Base-by-base conservation (phyloP, 2,113 vertebrate genomes). In the Telmatochromis brichardi region DNA sequence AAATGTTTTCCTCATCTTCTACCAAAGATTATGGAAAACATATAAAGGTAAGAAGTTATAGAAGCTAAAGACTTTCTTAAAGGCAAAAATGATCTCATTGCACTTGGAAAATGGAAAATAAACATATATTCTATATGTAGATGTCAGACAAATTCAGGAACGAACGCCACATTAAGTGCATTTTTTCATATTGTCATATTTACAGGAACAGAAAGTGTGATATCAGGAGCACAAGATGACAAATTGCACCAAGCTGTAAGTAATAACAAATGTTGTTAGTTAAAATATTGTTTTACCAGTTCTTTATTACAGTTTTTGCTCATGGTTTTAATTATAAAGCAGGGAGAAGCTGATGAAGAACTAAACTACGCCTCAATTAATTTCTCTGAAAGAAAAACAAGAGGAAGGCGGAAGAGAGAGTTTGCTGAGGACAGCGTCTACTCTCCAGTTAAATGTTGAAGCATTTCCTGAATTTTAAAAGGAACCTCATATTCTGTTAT, bases 161-260 rank as follows among this genome's bases (percentile, higher is more conserved):
- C 1, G 0, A 73, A 17, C 0, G 3, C 5, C 21, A 47, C 14
- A 47, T 73, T 0, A 73, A 15, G 1, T 73, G 13, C 37, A 73
- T 73, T 71, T 12, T 0, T 40, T 1, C 14, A 3, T 73, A 47
- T 0, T 73, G 40, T 17, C n/a, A 42, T 3, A 10, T 47, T 73
- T 26, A 26, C 23, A 79, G 26, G 6, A 51, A 79, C 17, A 51
- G 45, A 79, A 50, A 51, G 6, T 33, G 47, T 0, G 0, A 23
- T 9, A 33, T n/a, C 28, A 2, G 26, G 15, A 51, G 45, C 26
- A 51, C 17, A 51, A 79, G 3, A 19, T 4, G 73, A 14, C 17
- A 79, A 51, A 31, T 79, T 2, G 7, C 15, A 50, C 45, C 73
- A 6, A 33, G 17, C 28, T n/a, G 73, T 79, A 79, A 33, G 73